phyloP scores from a whole-genome alignment of 2,797 vertebrate species.

The Saxicola maurus region DNA sequence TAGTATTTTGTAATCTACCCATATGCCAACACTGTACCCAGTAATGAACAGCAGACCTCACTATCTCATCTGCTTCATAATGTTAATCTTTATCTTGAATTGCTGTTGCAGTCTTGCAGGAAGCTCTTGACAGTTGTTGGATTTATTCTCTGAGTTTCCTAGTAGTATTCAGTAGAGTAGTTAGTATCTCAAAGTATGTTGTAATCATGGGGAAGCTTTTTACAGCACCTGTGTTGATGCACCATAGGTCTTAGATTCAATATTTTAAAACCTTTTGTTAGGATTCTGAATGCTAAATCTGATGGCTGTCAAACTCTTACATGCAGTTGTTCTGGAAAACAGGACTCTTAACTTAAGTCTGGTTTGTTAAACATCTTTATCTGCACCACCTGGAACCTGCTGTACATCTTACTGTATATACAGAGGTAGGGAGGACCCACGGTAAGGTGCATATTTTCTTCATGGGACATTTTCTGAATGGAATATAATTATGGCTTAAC shows the following conservation, averaged over 20 bases:
- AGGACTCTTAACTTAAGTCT: background rate
- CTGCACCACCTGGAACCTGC: background rate
- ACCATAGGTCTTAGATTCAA: background rate
- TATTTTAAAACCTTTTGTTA: background rate
- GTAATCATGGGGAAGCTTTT: background rate
- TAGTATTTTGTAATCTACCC: conserved; percentile 43
- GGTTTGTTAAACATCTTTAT: background rate
- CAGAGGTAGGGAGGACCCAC: background rate
- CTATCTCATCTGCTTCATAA: background rate
- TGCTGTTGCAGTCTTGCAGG: background rate
- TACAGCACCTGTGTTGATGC: background rate
- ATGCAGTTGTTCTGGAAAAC: background rate
- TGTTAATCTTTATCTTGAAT: background rate
- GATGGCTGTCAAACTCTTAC: background rate
- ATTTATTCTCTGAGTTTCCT: background rate
- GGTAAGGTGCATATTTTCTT: background rate
- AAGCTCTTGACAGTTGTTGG: background rate
- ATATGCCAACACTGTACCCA: background rate
- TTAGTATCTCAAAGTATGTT: background rate
- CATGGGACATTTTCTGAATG: background rate
- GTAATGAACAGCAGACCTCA: background rate
- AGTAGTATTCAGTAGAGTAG: background rate
- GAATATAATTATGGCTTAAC: background rate
- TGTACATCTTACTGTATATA: background rate
- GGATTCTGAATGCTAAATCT: background rate